These are phyloP conservation scores for Sapayoa aenigma DNA, from an alignment of 2,113 vertebrate species.

Conservation along the genomic window DNA sequence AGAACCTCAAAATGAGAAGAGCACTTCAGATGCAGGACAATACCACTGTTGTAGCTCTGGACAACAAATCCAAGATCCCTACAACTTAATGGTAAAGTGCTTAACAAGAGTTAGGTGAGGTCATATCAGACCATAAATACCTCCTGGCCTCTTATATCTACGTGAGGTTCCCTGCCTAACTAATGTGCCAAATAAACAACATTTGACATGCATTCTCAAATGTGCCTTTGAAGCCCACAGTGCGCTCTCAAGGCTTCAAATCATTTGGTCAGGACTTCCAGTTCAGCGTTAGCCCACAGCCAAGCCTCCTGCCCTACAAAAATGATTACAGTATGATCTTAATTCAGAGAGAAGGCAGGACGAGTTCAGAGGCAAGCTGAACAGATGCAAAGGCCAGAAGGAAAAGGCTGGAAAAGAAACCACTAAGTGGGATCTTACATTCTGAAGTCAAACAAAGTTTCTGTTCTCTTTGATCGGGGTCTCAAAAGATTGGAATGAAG, in stretches of 20 bases:
- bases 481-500: not conserved
- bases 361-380: not conserved
- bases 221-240: not conserved
- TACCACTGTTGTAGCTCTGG: not conserved
- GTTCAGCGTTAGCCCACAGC: not conserved
- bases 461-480: not conserved
- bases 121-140: not conserved
- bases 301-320: not conserved
- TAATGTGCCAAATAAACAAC: not conserved
- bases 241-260: not conserved
- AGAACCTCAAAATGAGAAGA: not conserved
- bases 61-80: constrained; percentile 2
- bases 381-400: not conserved
- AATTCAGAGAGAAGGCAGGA: not conserved
- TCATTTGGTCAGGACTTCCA: not conserved
- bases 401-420: not conserved
- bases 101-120: not conserved
- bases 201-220: not conserved
- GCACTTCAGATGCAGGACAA: not conserved
- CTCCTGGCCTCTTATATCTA: not conserved
- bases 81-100: constrained; percentile 4
- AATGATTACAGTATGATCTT: not conserved
- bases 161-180: not conserved
- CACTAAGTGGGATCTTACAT: not conserved
- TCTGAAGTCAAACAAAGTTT: not conserved